Base-by-base conservation (phyloP, 2,113 vertebrate genomes). In the Cebus imitator region DNA sequence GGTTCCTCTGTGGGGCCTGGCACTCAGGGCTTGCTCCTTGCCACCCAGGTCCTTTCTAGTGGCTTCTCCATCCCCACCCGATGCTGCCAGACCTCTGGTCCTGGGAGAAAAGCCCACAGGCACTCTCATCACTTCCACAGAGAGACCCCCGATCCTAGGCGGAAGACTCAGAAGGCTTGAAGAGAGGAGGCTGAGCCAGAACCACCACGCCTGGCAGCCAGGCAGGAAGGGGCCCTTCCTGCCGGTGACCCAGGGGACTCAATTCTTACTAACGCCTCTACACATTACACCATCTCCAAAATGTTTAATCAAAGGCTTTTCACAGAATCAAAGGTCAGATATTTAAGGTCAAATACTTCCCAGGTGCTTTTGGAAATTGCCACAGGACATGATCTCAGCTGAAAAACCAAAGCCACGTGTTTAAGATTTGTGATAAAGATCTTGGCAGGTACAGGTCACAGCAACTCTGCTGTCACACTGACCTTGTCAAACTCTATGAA, bases 401-500 rank as follows among this genome's bases (percentile, higher is more conserved):
- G 94, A 98, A 98, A 98, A 97, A 92, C 95, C 97, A 98, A 98
- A 98, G 96, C 89, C 94, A 94, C 95, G 94, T 80, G 55, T 94
- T 97, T 97, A 95, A 94, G 97, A 95, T 97, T 91, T 58, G 0
- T 88, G 90, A 98, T 85, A 98, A 96, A 97, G 92, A 95, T 45
- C 88, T 97, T 92, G 95, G 80, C 97, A 98, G 95, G 88, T 95
- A 97, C 66, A 97, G 97, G 91, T 68, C 5, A 5, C 87, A 94
- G 95, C 97, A 96, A 96, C 97, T 96, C 95, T 97, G 94, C 97
- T 98, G 98, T 97, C 97, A 97, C 95, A 8, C 97, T 97, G 97
- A 98, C 81, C 96, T 95, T 96, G 90, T 97, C 97, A 95, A 96
- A 98, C 37, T 97, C 58, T 32, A 25, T 43, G 5, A 98, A 96